Evolutionary conservation across 2,797 vertebrate genomes (phyloP).

Genomic region (Melopsittacus undulatus): DNA sequence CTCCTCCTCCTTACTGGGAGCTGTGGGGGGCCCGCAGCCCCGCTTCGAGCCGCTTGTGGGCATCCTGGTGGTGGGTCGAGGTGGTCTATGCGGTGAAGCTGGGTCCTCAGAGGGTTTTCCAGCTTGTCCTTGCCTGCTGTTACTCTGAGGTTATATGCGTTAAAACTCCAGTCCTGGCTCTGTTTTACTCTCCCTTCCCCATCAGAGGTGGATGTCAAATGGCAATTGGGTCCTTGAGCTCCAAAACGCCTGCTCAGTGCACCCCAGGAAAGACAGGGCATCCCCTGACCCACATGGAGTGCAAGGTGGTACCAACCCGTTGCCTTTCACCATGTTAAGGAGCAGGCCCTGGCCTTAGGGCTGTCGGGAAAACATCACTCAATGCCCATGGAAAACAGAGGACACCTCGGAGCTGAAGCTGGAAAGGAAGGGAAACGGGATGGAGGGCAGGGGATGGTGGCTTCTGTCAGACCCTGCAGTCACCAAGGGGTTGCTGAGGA

Average conservation of each 20-base stretch:
- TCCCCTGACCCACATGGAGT: fast-evolving
- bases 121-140: background rate
- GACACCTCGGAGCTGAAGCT: background rate
- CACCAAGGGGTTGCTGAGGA: background rate
- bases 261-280: fast-evolving
- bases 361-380: background rate
- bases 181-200: too few relatives aligned
- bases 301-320: fast-evolving
- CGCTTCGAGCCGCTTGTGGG: background rate
- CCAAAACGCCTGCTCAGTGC: fast-evolving
- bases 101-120: background rate
- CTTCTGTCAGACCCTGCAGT: background rate
- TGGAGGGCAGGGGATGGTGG: fast-evolving
- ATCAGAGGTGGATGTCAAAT: background rate
- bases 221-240: fast-evolving
- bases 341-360: background rate
- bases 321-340: fast-evolving
- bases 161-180: background rate
- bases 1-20: background rate
- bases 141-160: background rate
- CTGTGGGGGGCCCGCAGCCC: background rate
- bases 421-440: background rate
- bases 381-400: background rate
- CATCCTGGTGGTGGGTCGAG: background rate
- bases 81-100: background rate